phyloP scores from a whole-genome alignment of 2,888 invertebrate species.

The Lapara coniferarum region DNA sequence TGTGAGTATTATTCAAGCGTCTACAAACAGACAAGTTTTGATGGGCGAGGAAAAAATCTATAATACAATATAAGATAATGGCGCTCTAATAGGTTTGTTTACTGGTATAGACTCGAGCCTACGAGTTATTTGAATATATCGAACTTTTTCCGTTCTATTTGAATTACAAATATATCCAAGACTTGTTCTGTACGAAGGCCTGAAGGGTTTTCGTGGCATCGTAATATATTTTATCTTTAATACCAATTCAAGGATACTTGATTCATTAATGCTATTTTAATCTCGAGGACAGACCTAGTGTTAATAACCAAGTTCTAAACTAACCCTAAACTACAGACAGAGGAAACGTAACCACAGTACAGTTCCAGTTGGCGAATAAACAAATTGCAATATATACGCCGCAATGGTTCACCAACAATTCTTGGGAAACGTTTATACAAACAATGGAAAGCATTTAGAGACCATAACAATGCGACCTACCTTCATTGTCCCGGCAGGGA shows the following conservation, averaged over 20 bases:
- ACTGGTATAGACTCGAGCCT: conserved; percentile 46
- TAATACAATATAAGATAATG: conserved; percentile 51
- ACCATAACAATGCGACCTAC: conserved; percentile 44
- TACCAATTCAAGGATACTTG: too few relatives aligned
- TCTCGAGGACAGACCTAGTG: too few relatives aligned
- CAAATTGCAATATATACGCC: conserved; percentile 1
- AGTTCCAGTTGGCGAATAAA: neutral
- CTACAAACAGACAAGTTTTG: conserved; percentile 34
- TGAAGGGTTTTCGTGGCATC: neutral
- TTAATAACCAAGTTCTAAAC: too few relatives aligned
- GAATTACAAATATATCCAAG: conserved; percentile 45
- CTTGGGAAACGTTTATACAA: conserved; percentile 39
- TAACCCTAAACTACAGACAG: neutral
- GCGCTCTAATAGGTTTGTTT: conserved; percentile 63
- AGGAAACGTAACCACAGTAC: neutral
- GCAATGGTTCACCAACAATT: conserved; percentile 23
- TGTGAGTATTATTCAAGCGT: neutral
- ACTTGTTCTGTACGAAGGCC: conserved; percentile 25
- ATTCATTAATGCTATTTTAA: too few relatives aligned
- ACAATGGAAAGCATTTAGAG: conserved; percentile 47
- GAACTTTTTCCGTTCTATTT: conserved; percentile 59
- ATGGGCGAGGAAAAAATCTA: conserved; percentile 44
- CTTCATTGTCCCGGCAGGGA: conserved; percentile 37
- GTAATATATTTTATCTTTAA: conserved; percentile 20
- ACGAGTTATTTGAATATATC: conserved; percentile 50